These are phyloP conservation scores for Notospermus geniculatus DNA, from an alignment of 1,140 invertebrate species.

Conservation along the genomic window DNA sequence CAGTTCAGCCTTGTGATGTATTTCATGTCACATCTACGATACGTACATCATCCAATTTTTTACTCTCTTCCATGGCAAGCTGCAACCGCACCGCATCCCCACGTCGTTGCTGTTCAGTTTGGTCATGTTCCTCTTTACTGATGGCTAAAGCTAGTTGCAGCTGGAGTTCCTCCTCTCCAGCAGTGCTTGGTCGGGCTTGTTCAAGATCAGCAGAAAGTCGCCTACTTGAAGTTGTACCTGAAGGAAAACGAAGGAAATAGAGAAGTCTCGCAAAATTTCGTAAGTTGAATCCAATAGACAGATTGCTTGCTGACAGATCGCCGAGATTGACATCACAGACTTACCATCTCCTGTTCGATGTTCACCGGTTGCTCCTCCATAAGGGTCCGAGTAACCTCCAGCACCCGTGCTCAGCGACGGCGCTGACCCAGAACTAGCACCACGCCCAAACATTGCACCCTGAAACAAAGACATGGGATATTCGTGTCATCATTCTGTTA, in stretches of 20 bases:
- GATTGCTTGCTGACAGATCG: no score
- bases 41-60: constrained; percentile 66
- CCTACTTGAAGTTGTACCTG: constrained; percentile 19
- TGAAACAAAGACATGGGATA: no score
- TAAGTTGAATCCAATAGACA: no score
- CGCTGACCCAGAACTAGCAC: not conserved
- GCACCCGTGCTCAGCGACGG: constrained; percentile 28
- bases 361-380: constrained; percentile 30
- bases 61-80: constrained; percentile 88
- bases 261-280: no score
- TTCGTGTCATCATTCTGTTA: no score
- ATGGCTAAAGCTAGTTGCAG: constrained; percentile 96
- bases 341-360: constrained; percentile 16
- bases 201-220: constrained; percentile 73
- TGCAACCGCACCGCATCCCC: constrained; percentile 69
- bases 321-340: no score
- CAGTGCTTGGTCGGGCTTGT: constrained; percentile 88
- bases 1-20: no score
- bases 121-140: constrained; percentile 97
- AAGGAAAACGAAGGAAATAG: no score
- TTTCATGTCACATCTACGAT: constrained; percentile 11
- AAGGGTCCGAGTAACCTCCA: constrained; percentile 41
- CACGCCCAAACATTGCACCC: constrained; percentile 1
- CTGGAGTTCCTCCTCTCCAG: constrained; percentile 97
- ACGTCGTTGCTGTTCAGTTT: constrained; percentile 91